Evolutionary conservation across 2,113 vertebrate species (phyloP).

Genomic region (Turnix velox): DNA sequence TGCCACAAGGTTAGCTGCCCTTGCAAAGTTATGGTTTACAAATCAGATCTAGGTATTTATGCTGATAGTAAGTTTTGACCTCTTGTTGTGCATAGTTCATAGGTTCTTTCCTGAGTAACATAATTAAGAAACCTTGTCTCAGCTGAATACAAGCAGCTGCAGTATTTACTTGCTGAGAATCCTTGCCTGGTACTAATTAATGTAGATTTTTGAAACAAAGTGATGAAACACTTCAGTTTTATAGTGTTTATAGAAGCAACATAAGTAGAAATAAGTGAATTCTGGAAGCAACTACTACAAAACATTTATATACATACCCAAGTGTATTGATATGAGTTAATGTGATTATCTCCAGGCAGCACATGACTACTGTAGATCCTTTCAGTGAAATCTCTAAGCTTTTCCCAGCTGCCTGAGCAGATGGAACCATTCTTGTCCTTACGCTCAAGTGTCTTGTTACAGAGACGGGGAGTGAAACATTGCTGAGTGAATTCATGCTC

Average conservation of each 20-base stretch:
- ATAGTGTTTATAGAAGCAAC: neutral
- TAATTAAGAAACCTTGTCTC: neutral
- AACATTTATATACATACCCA: neutral
- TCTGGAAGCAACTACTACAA: neutral
- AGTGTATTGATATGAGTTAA: neutral
- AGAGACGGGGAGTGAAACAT: neutral
- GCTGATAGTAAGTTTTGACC: neutral
- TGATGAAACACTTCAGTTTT: neutral
- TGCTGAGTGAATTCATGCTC: neutral
- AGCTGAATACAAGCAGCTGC: neutral
- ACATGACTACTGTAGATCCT: neutral
- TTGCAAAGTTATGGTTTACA: neutral
- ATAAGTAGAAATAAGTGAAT: neutral
- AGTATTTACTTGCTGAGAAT: neutral
- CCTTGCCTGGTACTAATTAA: neutral
- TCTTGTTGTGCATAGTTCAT: neutral
- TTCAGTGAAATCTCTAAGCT: neutral
- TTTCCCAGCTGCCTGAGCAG: rapidly evolving
- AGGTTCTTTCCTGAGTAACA: neutral
- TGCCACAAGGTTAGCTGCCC: neutral
- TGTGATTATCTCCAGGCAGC: neutral
- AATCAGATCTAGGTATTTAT: neutral
- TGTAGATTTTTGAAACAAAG: neutral
- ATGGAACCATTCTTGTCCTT: neutral
- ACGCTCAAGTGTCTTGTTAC: neutral